Base-by-base conservation (phyloP, 2,797 vertebrate species). In the Eulemur coronatus region DNA sequence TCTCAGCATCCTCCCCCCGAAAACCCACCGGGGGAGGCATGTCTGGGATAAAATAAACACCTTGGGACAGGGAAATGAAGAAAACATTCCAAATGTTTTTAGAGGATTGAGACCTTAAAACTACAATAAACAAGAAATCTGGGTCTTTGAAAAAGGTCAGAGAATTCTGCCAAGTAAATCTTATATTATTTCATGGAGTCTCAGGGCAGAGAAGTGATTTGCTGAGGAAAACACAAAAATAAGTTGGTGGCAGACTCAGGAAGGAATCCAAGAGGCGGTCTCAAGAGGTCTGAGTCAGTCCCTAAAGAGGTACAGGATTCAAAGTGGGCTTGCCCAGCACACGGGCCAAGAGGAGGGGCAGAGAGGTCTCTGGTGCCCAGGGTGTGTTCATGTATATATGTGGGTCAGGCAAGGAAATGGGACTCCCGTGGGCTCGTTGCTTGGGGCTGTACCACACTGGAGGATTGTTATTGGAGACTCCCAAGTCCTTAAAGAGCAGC, bases 61-160 rank as follows among this genome's bases (percentile, higher is more conserved):
- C 91, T 59, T 78, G 75, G 93, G 91, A 96, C 75, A 92, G 75
- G 76, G 65, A 89, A 94, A 94, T 81, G 85, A 87, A 92, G 79
- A 88, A 78, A 88, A 59, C 72, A 91, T 18, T 72, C 70, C 67
- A 88, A 73, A 79, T 86, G 78, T 41, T 91, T 96, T 94, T 57
- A 94, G 78, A 97, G 48, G 55, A 73, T 14, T 43, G 92, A 94
- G 91, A 76, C 38, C 73, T 80, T 94, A 43, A 41, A 92, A 96
- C 61, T 70, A 89, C 6, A 81, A 69, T 92, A 94, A 96, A 94
- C 87, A 96, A 97, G 92, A 97, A 94, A 95, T 67, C n/a, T 84
- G 67, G 73, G 93, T 82, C 46, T 95, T 76, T 81, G 65, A 69
- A 50, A 94, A 84, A 95, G 82, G 43, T 94, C 90, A 67, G 69